Evolutionary conservation across 2,888 invertebrate genomes (phyloP), one percentile per base, ranked within the genome.

Genomic region (Liodrosophila aerea): DNA sequence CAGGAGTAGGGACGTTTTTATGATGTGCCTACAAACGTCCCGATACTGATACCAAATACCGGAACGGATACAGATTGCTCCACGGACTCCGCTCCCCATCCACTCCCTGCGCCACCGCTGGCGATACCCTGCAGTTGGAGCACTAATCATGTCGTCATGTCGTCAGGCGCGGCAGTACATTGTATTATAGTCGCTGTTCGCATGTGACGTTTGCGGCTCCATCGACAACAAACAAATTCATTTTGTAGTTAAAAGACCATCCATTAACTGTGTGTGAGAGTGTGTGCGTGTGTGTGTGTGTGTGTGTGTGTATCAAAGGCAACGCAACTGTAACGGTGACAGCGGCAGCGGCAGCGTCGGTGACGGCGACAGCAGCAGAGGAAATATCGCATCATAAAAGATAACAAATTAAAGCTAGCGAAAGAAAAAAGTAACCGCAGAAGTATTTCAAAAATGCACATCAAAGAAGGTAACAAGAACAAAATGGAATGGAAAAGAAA

Each of bases 391-490:
- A 36, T 39, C 45, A 62, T 59, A 72, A 57, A 64, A 57, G 56
- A 69, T 47, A 64, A 69, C 34, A 69, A 70, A 45, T 49, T 49
- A 58, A 72, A 54, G 54, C 53, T 62, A 70, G 56, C 41, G 33
- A 54, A 54, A 52, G 50, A 60, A 54, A 59, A 49, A 61, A 62
- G 50, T 56, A 70, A 77, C 61, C 59, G 61, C 72, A 60, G 58
- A 75, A 66, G 56, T 65, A 82, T 72, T 81, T 73, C 41, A 77
- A 75, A 82, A 72, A 78, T 78, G 47, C 51, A 64, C 36, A 59
- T 44, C 50, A 65, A 71, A 45, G 47, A 62, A 63, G 60, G 41
- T 37, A 34, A 13, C 15, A 58, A 45, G 47, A 53, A 67, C 47
- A 53, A 64, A 62, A 65, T 44, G 60, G 22, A 73, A 61, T 62